phyloP scores from a whole-genome alignment of 2,113 vertebrate genomes.

The Corythornis cristatus region DNA sequence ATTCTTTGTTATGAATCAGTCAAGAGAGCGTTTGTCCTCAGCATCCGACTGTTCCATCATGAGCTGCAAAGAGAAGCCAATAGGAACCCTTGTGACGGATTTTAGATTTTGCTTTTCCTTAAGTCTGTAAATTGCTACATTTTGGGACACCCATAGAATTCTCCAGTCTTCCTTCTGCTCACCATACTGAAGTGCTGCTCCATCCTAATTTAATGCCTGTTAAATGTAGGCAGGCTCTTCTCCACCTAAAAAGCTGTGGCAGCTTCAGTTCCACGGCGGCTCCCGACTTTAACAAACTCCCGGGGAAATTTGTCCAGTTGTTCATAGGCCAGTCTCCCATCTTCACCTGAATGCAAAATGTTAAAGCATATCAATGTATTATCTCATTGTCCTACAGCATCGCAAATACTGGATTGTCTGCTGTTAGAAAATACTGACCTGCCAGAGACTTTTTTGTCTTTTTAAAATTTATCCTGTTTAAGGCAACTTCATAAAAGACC shows the following conservation, averaged over 20 bases:
- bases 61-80: neutral
- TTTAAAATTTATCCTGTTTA: neutral
- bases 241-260: slow-evolving; percentile 84
- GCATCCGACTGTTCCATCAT: slow-evolving; percentile 20
- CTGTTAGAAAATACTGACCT: neutral
- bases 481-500: neutral
- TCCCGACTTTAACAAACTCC: slow-evolving; percentile 81
- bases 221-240: neutral
- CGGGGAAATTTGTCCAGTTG: slow-evolving; percentile 89
- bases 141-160: neutral
- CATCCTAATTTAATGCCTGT: neutral
- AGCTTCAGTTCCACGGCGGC: slow-evolving; percentile 81
- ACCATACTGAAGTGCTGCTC: slow-evolving; percentile 9
- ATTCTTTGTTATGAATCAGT: neutral
- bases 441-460: neutral
- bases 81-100: neutral
- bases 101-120: neutral
- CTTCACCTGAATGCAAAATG: slow-evolving; percentile 82
- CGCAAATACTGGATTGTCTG: neutral
- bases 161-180: neutral
- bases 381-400: neutral
- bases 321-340: slow-evolving; percentile 91
- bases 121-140: neutral
- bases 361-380: neutral
- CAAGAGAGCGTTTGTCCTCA: neutral